These are phyloP conservation scores for Agrilus mali DNA, from an alignment of 2,888 invertebrate genomes.

Conservation along the genomic window DNA sequence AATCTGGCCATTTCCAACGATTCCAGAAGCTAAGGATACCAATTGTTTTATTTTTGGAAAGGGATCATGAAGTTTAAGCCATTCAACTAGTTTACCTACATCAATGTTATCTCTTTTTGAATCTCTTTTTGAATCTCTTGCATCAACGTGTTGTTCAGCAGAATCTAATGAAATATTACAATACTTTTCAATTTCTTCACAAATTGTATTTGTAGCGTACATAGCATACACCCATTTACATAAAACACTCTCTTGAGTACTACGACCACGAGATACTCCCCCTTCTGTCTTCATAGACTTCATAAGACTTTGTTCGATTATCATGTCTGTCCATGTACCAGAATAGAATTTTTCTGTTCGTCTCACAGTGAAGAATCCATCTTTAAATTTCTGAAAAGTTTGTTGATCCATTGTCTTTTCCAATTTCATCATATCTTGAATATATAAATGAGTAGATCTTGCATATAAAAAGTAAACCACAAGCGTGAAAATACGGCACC, in stretches of 20 bases:
- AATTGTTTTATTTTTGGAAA: conserved; percentile 11
- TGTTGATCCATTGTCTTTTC: conserved; percentile 18
- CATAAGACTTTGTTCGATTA: conserved; percentile 9
- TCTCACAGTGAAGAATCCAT: conserved; percentile 20
- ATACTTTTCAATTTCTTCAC: conserved; percentile 18
- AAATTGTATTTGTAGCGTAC: conserved; percentile 16
- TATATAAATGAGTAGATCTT: conserved; percentile 19
- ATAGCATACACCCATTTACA: conserved; percentile 20
- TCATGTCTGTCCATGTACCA: conserved; percentile 13
- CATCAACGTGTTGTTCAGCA: conserved; percentile 15
- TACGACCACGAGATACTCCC: conserved; percentile 12
- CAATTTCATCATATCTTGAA: conserved; percentile 20
- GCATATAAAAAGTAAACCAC: conserved; percentile 23
- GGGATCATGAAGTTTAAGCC: conserved; percentile 13
- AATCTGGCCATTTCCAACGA: conserved; percentile 17
- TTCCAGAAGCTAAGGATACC: conserved; percentile 18
- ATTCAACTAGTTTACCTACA: conserved; percentile 12
- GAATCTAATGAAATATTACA: conserved; percentile 11
- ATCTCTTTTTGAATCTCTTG: conserved; percentile 10
- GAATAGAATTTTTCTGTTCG: conserved; percentile 20
- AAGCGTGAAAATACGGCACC: conserved; percentile 26
- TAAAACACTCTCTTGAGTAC: conserved; percentile 17
- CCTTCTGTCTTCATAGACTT: conserved; percentile 12
- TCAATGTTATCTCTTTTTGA: conserved; percentile 12
- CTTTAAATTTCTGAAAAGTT: conserved; percentile 15